Conservation (phyloP, 2,888 invertebrate genomes). For the Cheilosia scutellata region DNA sequence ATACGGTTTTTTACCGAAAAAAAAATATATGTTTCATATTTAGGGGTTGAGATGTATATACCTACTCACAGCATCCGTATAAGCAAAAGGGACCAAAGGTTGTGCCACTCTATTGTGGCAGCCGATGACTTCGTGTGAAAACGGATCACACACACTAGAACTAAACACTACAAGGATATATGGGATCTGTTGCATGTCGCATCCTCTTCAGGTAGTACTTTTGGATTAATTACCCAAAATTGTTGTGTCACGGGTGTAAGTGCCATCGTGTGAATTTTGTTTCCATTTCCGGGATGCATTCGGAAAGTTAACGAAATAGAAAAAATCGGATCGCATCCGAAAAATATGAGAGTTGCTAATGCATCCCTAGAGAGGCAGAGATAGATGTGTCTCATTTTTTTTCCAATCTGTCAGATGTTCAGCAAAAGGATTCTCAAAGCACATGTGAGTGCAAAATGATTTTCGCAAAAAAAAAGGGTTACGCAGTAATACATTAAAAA, state of each 20-base stretch:
- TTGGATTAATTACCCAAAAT: conserved; percentile 74
- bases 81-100: conserved; percentile 62
- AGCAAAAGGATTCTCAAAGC: conserved; percentile 32
- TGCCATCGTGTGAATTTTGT: conserved; percentile 69
- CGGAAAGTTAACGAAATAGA: conserved; percentile 60
- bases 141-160: conserved; percentile 26
- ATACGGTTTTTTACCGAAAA: conserved; percentile 81
- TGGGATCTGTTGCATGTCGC: conserved; percentile 68
- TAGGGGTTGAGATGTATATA: conserved; percentile 55
- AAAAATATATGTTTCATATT: conserved; percentile 42
- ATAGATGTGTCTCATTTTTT: conserved; percentile 19
- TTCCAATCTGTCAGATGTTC: conserved; percentile 71
- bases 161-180: not conserved
- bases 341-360: conserved; percentile 13
- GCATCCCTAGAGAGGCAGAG: conserved; percentile 24
- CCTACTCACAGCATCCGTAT: conserved; percentile 64
- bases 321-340: conserved; percentile 55
- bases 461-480: conserved; percentile 57
- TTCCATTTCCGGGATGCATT: conserved; percentile 23
- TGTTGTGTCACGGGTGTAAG: conserved; percentile 72
- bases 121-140: conserved; percentile 62
- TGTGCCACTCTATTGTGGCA: conserved; percentile 61
- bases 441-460: conserved; percentile 58
- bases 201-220: conserved; percentile 65
- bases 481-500: conserved; percentile 75